Evolutionary conservation across 2,113 vertebrate species (phyloP), one percentile per base, ranked within the genome.

Genomic region (Upupa epops): DNA sequence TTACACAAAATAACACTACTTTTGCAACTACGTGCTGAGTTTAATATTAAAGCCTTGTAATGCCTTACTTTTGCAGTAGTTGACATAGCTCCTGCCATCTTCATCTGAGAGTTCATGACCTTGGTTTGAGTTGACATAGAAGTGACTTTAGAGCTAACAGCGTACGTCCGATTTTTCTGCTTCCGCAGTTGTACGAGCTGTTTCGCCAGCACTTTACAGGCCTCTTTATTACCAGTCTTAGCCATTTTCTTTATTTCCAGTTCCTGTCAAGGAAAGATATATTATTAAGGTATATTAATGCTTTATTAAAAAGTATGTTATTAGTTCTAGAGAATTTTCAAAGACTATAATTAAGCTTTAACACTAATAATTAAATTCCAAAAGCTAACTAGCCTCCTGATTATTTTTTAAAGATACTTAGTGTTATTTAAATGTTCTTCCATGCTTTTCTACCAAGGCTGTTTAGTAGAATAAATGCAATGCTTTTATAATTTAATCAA

Each of bases 191-290:
- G 99, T 21, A 99, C 98, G 34, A 99, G 96, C 92, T 99, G 99
- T 93, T 99, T 99, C 78, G 99, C 99, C 36, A 99, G 97, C 91
- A 99, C 98, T 87, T 98, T 99, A 79, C 99, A 99, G n/a, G 99
- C 99, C 88, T 99, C 99, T 85, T 98, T 98, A 97, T 99, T 99
- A 42, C 99, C 99, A 32, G 98, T 98, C 95, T 99, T 99, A 31
- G 99, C 99, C 99, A 99, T 99, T 97, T 99, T 99, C 98, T 99
- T 99, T 80, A 99, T 99, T 98, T 99, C 99, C 96, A 99, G 97
- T 89, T 99, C 99, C 99, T 99, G 92, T 71, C 54, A 40, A 22
- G 66, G 19, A 93, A 74, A 74, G 17, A 29, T 19, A 6, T 28
- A 61, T n/a, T n/a, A n/a, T n/a, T n/a, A n/a, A n/a, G n/a, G n/a